Evolutionary conservation across 2,113 vertebrate species (phyloP).

Genomic region (Psittacara wagleri): DNA sequence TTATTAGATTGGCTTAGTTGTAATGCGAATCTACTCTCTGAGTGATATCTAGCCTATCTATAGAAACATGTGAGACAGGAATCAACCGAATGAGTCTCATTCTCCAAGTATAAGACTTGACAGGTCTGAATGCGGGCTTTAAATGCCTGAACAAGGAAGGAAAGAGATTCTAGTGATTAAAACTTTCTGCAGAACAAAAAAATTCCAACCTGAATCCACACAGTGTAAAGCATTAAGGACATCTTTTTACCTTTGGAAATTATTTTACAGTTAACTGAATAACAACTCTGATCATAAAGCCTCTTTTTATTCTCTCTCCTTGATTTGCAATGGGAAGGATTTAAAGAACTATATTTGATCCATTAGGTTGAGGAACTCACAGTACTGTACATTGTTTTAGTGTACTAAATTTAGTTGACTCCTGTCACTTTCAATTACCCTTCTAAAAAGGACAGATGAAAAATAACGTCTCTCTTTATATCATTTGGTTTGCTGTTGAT

Average conservation of each 20-base stretch:
- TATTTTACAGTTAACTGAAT: slow-evolving; percentile 26
- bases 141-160: slow-evolving; percentile 2
- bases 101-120: background rate
- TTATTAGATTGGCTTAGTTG: background rate
- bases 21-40: background rate
- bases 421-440: slow-evolving; percentile 61
- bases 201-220: background rate
- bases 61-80: background rate
- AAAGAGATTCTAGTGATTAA: background rate
- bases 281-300: slow-evolving; percentile 11
- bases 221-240: background rate
- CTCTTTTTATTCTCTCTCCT: background rate
- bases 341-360: slow-evolving; percentile 38
- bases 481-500: slow-evolving; percentile 43
- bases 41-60: background rate
- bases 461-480: slow-evolving; percentile 32
- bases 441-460: slow-evolving; percentile 40
- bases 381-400: slow-evolving; percentile 47
- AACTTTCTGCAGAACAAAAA: slow-evolving; percentile 13
- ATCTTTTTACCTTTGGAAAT: background rate
- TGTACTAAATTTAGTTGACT: slow-evolving; percentile 66
- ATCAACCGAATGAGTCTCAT: background rate
- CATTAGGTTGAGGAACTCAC: slow-evolving; percentile 13
- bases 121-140: background rate
- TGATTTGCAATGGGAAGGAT: background rate